A percentile compares a stretch with the other conserved stretches of the same genome.
These are phyloP conservation scores for Parotocinclus haroldoi DNA, from an alignment of 2,797 vertebrate genomes.

Conservation along the genomic window DNA sequence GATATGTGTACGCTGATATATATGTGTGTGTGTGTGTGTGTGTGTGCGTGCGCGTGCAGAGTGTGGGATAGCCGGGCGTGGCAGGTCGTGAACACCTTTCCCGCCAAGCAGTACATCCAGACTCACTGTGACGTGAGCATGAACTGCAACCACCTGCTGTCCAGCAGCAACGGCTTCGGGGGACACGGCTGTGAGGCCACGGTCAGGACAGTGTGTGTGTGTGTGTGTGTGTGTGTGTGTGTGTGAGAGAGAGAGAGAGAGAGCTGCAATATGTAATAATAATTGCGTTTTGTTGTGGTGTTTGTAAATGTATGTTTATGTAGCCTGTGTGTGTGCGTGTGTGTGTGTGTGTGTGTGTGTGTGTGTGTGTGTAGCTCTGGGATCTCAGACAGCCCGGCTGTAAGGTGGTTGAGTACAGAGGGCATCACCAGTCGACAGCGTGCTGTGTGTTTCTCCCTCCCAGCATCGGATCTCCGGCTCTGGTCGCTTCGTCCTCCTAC, in stretches of 20 bases:
- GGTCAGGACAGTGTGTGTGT: slow-evolving; percentile 63
- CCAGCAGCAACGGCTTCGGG: slow-evolving; percentile 85
- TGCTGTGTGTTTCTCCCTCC: slow-evolving; percentile 84
- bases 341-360: slow-evolving; percentile 31
- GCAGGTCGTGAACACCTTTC: slow-evolving; percentile 84
- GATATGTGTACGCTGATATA: too few relatives aligned
- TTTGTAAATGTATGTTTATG: not conserved
- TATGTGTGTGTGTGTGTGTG: slow-evolving; percentile 18
- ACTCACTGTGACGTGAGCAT: slow-evolving; percentile 86
- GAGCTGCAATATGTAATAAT: too few relatives aligned
- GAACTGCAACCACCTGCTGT: slow-evolving; percentile 81
- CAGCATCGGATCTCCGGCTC: slow-evolving; percentile 51
- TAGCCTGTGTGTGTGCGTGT: slow-evolving; percentile 17
- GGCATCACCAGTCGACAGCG: slow-evolving; percentile 84
- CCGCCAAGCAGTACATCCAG: slow-evolving; percentile 89
- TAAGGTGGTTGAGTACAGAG: slow-evolving; percentile 83
- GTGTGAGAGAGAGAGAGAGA: not conserved
- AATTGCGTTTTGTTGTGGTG: too few relatives aligned
- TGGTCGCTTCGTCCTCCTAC: slow-evolving; percentile 82
- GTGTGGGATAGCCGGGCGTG: slow-evolving; percentile 90
- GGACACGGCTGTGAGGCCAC: slow-evolving; percentile 92
- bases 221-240: not conserved
- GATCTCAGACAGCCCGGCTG: slow-evolving; percentile 85
- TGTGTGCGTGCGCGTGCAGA: slow-evolving; percentile 60
- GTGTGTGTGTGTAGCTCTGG: slow-evolving; percentile 79